These are phyloP conservation scores for Chaunax sp. DNA, from an alignment of 2,797 vertebrate genomes.

Conservation along the genomic window DNA sequence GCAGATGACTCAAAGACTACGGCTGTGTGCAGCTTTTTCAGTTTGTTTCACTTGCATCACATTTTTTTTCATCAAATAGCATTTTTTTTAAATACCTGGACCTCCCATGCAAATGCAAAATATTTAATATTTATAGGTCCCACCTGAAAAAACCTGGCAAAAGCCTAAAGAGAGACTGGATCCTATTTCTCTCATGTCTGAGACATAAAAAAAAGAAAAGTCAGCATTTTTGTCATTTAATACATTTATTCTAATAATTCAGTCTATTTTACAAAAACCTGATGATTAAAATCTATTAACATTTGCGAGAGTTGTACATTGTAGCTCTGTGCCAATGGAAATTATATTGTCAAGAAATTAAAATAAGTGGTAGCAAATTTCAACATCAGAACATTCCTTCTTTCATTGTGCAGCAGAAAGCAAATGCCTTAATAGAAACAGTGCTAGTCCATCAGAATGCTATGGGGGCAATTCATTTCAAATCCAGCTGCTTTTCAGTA, in stretches of 20 bases:
- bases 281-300: slow-evolving; percentile 32
- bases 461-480: slow-evolving; percentile 32
- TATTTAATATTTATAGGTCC: slow-evolving; percentile 13
- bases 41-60: no score
- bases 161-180: no score
- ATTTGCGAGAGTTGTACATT: slow-evolving; percentile 51
- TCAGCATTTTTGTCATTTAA: slow-evolving; percentile 25
- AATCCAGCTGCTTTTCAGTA: slow-evolving; percentile 8
- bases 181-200: background rate
- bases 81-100: no score
- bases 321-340: slow-evolving; percentile 57
- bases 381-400: slow-evolving; percentile 57
- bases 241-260: slow-evolving; percentile 69
- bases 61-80: no score
- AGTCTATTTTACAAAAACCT: slow-evolving; percentile 63
- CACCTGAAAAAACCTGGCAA: no score
- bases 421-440: slow-evolving; percentile 45
- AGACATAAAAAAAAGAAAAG: background rate
- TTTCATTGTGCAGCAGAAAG: slow-evolving; percentile 51
- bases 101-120: slow-evolving; percentile 4
- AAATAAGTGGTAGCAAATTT: slow-evolving; percentile 35
- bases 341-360: slow-evolving; percentile 27
- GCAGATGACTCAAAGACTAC: slow-evolving; percentile 12
- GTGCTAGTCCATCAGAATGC: slow-evolving; percentile 17
- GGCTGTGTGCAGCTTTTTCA: slow-evolving; percentile 2